phyloP scores from a whole-genome alignment of 2,113 vertebrate genomes.

The Trachemys scripta region DNA sequence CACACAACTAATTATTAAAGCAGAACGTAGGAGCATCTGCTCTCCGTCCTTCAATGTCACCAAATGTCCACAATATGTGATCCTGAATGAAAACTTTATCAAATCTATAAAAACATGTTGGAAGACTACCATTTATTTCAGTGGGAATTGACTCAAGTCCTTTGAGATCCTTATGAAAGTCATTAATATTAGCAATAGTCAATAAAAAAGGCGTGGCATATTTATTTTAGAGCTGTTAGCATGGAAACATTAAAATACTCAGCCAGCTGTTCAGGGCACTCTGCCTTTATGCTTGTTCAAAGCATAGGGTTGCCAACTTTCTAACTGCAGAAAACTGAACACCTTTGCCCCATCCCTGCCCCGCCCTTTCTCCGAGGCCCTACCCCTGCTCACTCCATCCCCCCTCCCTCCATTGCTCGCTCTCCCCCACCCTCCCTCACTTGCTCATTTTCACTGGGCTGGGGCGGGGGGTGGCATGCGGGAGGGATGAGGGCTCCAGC shows the following conservation, averaged over 20 bases:
- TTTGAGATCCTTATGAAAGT: neutral
- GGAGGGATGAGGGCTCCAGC: too few relatives aligned
- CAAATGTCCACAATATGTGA: neutral
- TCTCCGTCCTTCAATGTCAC: neutral
- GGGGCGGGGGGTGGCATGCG: too few relatives aligned
- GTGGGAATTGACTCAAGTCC: neutral
- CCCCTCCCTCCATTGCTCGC: too few relatives aligned
- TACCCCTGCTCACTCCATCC: too few relatives aligned
- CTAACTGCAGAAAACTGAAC: too few relatives aligned
- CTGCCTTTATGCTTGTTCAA: too few relatives aligned
- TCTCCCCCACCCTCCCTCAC: too few relatives aligned
- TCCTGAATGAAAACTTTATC: neutral
- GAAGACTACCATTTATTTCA: neutral
- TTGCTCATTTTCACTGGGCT: too few relatives aligned
- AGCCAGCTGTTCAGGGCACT: neutral
- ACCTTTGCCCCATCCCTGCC: too few relatives aligned
- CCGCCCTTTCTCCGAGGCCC: too few relatives aligned
- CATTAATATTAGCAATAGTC: neutral
- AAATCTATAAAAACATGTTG: neutral
- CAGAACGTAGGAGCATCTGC: neutral
- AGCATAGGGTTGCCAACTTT: too few relatives aligned
- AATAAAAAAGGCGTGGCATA: neutral
- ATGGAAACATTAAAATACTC: neutral
- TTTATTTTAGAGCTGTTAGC: neutral
- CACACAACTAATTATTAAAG: fast-evolving